These are phyloP conservation scores for Hedychridium roseum DNA, from an alignment of 2,888 invertebrate species.

Conservation along the genomic window DNA sequence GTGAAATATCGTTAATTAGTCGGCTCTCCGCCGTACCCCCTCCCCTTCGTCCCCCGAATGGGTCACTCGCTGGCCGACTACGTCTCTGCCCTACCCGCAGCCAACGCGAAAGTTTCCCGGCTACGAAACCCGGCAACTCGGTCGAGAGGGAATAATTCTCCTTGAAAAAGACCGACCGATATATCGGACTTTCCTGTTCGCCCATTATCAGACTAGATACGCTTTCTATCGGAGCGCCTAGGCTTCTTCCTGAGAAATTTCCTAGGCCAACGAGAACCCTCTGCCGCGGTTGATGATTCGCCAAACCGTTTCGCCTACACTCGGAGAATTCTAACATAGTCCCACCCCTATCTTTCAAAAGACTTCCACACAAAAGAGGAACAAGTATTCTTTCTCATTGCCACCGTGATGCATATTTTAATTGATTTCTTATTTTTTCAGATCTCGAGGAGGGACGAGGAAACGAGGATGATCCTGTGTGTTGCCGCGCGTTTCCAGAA, in stretches of 20 bases:
- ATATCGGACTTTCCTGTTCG: neutral
- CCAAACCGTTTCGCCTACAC: neutral
- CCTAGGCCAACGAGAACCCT: too few species aligned
- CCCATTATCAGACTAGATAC: neutral
- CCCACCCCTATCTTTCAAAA: neutral
- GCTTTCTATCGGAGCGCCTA: neutral
- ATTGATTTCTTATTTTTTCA: too few species aligned
- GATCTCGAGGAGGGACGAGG: too few species aligned
- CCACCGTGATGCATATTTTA: too few species aligned
- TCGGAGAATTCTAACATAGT: neutral
- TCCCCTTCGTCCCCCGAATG: neutral
- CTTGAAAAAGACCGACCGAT: conserved; percentile 23
- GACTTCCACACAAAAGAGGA: neutral
- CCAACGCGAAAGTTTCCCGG: neutral
- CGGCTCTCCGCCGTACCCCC: conserved; percentile 26
- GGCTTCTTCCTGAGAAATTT: neutral
- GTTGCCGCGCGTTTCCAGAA: too few species aligned
- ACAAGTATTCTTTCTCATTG: too few species aligned
- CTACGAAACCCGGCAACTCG: conserved; percentile 6
- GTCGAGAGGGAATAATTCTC: conserved; percentile 12
- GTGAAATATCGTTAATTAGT: conserved; percentile 63
- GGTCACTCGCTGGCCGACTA: neutral
- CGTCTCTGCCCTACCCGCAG: neutral
- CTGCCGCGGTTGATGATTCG: too few species aligned
- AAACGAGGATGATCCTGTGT: too few species aligned